Conservation (phyloP, 2,888 invertebrate genomes). For the Coelinius sp. region DNA sequence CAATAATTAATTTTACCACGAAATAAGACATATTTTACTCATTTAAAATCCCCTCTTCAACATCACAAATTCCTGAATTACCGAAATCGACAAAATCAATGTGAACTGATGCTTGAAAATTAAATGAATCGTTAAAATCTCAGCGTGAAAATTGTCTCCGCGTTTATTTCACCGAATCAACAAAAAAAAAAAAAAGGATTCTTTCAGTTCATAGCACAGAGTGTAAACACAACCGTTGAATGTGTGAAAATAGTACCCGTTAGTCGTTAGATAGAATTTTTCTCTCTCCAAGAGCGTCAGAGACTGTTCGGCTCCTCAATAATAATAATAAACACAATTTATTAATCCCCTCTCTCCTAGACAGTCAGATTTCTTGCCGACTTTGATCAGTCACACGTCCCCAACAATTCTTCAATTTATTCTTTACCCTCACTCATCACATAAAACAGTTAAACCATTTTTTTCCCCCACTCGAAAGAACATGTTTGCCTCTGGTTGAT, state of each 20-base stretch:
- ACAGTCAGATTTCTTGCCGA: not conserved
- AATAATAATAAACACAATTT: not conserved
- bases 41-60: too few species aligned
- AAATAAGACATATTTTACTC: too few species aligned
- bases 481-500: constrained; percentile 14
- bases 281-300: not conserved
- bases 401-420: not conserved
- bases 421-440: not conserved
- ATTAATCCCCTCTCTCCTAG: not conserved
- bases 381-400: not conserved
- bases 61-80: too few species aligned
- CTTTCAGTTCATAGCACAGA: not conserved
- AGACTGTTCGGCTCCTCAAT: not conserved
- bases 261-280: not conserved
- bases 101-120: too few species aligned
- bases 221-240: not conserved
- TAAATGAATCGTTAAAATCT: not conserved
- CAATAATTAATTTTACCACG: not conserved
- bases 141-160: not conserved
- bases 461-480: not conserved
- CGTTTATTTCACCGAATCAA: not conserved
- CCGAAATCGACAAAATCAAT: too few species aligned
- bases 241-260: not conserved
- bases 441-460: not conserved
- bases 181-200: not conserved